These are phyloP conservation scores for Odontocolon sp. DNA, from an alignment of 2,888 invertebrate species.

Conservation along the genomic window DNA sequence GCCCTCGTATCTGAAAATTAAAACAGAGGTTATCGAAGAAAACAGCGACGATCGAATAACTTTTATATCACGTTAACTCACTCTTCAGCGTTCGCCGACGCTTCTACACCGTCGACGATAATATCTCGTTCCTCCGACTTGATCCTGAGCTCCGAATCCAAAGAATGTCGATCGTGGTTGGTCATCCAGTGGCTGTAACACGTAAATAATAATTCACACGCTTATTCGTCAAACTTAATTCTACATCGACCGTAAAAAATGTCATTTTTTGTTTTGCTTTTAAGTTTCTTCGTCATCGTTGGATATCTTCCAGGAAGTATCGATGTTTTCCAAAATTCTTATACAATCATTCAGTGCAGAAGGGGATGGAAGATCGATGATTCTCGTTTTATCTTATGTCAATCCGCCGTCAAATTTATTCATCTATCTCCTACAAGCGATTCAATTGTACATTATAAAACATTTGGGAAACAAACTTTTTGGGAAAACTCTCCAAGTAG, in stretches of 20 bases:
- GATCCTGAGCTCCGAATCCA: slow-evolving; percentile 39
- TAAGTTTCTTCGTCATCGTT: background rate
- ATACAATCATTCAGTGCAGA: background rate
- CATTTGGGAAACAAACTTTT: background rate
- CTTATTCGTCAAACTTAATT: background rate
- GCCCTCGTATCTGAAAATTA: slow-evolving; percentile 65
- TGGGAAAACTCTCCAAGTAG: background rate
- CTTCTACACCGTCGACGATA: slow-evolving; percentile 15
- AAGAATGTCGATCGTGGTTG: slow-evolving; percentile 41
- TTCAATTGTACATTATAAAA: background rate
- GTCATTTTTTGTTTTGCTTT: background rate
- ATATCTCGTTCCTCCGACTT: slow-evolving; percentile 45
- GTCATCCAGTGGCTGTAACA: slow-evolving; percentile 62
- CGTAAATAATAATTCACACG: slow-evolving; percentile 48
- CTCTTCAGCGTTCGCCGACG: slow-evolving; percentile 39
- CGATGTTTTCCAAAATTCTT: background rate
- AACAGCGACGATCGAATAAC: slow-evolving; percentile 15
- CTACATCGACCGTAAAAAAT: background rate
- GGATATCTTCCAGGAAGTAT: background rate
- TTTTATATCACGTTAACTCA: slow-evolving; percentile 46
- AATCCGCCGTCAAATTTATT: slow-evolving; percentile 33
- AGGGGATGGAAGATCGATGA: background rate
- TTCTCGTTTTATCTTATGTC: background rate
- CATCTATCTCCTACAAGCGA: slow-evolving; percentile 31
- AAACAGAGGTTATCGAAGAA: slow-evolving; percentile 41